A percentile compares a stretch with the other conserved stretches of the same genome.
phyloP scores from a whole-genome alignment of 2,797 vertebrate genomes.

The Leptatherina wallacei region DNA sequence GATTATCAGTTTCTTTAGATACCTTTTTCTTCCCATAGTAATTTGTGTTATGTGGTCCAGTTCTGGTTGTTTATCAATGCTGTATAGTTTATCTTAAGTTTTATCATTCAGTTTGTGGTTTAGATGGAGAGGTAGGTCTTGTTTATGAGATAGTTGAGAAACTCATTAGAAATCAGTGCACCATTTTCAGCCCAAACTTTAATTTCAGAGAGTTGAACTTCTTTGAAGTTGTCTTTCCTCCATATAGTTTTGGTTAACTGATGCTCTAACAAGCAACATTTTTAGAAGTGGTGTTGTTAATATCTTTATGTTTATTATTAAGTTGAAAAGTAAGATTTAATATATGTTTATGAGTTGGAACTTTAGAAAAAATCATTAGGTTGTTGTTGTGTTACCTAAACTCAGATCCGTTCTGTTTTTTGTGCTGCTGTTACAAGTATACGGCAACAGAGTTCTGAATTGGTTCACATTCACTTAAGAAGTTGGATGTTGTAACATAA shows the following conservation, averaged over 20 bases:
- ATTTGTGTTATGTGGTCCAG: not conserved
- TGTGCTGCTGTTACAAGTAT: constrained; percentile 7
- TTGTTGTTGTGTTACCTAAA: constrained; percentile 6
- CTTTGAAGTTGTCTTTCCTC: not conserved
- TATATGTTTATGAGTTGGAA: constrained; percentile 5
- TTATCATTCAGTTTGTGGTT: constrained; percentile 1
- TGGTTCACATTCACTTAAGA: not conserved
- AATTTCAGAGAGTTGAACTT: not conserved
- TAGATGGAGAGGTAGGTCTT: not conserved
- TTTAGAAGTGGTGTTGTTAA: constrained; percentile 23
- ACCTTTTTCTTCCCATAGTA: not conserved
- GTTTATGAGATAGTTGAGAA: not conserved
- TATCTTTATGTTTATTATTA: constrained; percentile 2
- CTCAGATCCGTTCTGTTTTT: not conserved
- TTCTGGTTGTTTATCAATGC: constrained; percentile 1
- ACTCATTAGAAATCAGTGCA: not conserved
- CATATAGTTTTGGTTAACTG: constrained; percentile 9
- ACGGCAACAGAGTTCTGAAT: not conserved
- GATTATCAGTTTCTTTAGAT: no score
- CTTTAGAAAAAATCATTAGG: constrained; percentile 16
- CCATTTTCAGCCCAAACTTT: not conserved
- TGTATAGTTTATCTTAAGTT: not conserved
- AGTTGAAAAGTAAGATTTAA: not conserved
- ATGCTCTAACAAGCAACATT: constrained; percentile 3
- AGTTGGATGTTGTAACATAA: constrained; percentile 12